Percentiles rank a stretch among this genome's conserved stretches.
These are phyloP conservation scores for human (Homo sapiens) DNA, from an alignment of 2,113 vertebrate genomes.

Conservation along the genomic window DNA sequence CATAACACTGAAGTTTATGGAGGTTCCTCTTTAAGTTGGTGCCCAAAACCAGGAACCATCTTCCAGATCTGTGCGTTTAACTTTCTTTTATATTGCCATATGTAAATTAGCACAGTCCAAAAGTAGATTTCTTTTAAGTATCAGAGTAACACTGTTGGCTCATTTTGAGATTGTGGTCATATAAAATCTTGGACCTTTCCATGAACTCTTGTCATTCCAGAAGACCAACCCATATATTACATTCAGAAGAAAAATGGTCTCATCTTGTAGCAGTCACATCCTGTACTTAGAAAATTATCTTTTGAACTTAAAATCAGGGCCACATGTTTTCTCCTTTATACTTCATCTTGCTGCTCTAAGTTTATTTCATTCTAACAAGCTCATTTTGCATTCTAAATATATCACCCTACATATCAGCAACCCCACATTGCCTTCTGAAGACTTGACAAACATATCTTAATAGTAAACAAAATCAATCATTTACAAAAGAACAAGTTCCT, in stretches of 20 bases:
- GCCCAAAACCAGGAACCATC: neutral
- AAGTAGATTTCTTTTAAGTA: constrained; percentile 58
- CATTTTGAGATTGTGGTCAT: constrained; percentile 63
- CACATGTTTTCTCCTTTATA: constrained; percentile 62
- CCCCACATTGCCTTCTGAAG: neutral
- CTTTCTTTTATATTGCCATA: constrained; percentile 59
- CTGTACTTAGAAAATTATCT: constrained; percentile 69
- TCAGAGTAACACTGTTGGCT: constrained; percentile 48
- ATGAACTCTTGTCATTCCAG: constrained; percentile 64
- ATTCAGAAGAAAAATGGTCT: constrained; percentile 61
- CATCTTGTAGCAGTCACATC: constrained; percentile 66
- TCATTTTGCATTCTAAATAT: neutral
- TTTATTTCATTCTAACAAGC: constrained; percentile 38
- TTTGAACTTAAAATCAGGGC: constrained; percentile 69
- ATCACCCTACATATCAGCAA: neutral
- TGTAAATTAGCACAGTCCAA: constrained; percentile 51
- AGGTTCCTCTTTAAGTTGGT: neutral
- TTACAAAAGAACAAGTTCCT: neutral
- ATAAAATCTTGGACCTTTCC: constrained; percentile 63
- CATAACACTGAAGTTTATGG: neutral
- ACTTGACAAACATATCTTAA: neutral
- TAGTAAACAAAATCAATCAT: neutral
- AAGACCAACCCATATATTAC: constrained; percentile 69
- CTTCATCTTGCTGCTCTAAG: constrained; percentile 36
- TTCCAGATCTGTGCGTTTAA: constrained; percentile 29